phyloP scores from a whole-genome alignment of 2,797 vertebrate genomes.

The Amblyraja radiata region DNA sequence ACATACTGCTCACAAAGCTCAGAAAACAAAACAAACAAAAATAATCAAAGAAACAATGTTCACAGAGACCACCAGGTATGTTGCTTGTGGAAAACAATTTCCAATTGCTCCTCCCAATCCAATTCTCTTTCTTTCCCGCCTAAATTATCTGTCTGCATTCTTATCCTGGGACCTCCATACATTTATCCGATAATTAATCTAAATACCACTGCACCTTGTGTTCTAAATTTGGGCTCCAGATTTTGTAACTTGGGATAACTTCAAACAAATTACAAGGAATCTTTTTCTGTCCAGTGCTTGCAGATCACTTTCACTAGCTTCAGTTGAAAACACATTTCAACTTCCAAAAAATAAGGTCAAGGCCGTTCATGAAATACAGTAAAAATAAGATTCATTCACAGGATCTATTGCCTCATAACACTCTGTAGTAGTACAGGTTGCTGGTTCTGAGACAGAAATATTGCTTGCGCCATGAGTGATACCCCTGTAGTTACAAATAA shows the following conservation, averaged over 20 bases:
- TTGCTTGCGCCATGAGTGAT: background rate
- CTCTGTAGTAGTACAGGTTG: background rate
- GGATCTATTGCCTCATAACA: background rate
- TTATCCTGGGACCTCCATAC: background rate
- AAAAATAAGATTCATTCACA: background rate
- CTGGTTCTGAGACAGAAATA: slow-evolving; percentile 3
- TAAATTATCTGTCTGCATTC: background rate
- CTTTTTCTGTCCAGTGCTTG: background rate
- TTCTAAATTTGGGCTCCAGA: background rate
- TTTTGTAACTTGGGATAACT: background rate
- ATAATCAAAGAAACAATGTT: background rate
- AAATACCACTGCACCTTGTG: background rate
- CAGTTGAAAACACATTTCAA: slow-evolving; percentile 1
- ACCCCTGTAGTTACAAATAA: too few relatives aligned
- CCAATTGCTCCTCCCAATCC: background rate
- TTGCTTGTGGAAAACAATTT: background rate
- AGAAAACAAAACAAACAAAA: background rate
- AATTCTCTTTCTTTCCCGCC: background rate
- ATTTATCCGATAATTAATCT: background rate
- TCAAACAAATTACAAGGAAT: background rate
- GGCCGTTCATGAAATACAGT: background rate
- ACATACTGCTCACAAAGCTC: background rate
- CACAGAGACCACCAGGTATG: too few relatives aligned
- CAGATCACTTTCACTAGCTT: background rate
- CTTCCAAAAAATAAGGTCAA: background rate